A percentile compares a stretch with the other conserved stretches of the same genome.
phyloP scores from a whole-genome alignment of 2,888 invertebrate genomes.

The Phaedon cochleariae region DNA sequence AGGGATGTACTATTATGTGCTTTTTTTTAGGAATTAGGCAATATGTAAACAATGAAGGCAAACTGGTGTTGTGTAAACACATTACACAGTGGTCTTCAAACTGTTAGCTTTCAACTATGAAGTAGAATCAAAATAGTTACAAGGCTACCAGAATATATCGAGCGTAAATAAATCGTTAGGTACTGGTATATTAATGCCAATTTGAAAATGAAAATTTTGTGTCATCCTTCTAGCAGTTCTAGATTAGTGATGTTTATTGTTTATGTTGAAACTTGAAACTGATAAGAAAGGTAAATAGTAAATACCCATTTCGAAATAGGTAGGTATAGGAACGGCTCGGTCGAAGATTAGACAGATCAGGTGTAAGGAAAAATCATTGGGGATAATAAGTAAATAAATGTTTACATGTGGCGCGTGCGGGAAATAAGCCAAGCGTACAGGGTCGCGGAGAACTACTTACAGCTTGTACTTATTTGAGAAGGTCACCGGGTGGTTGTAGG shows the following conservation, averaged over 20 bases:
- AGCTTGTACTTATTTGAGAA: slow-evolving; percentile 62
- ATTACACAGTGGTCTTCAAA: slow-evolving; percentile 42
- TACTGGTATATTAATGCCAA: slow-evolving; percentile 21
- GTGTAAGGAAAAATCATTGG: slow-evolving; percentile 24
- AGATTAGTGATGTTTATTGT: neutral
- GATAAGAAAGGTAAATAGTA: slow-evolving; percentile 32
- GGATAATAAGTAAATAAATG: slow-evolving; percentile 43
- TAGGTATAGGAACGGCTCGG: slow-evolving; percentile 8
- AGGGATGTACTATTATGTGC: slow-evolving; percentile 45
- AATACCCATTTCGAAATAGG: slow-evolving; percentile 18
- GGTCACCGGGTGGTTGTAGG: slow-evolving; percentile 59
- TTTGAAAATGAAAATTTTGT: slow-evolving; percentile 28
- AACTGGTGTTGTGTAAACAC: slow-evolving; percentile 48
- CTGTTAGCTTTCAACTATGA: slow-evolving; percentile 31
- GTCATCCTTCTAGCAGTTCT: slow-evolving; percentile 22
- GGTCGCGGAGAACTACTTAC: slow-evolving; percentile 55
- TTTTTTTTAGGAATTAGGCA: slow-evolving; percentile 48
- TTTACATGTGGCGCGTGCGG: slow-evolving; percentile 51
- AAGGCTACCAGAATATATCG: slow-evolving; percentile 39
- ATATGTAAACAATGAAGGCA: slow-evolving; percentile 49
- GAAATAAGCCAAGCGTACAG: slow-evolving; percentile 41
- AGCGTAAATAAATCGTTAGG: slow-evolving; percentile 40
- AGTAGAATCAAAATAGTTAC: slow-evolving; percentile 42
- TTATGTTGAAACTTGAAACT: slow-evolving; percentile 13
- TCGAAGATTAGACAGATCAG: slow-evolving; percentile 13